Evolutionary conservation across 2,113 vertebrate species (phyloP), one percentile per base, ranked within the genome.

Genomic region (Microcebus griseorufus): DNA sequence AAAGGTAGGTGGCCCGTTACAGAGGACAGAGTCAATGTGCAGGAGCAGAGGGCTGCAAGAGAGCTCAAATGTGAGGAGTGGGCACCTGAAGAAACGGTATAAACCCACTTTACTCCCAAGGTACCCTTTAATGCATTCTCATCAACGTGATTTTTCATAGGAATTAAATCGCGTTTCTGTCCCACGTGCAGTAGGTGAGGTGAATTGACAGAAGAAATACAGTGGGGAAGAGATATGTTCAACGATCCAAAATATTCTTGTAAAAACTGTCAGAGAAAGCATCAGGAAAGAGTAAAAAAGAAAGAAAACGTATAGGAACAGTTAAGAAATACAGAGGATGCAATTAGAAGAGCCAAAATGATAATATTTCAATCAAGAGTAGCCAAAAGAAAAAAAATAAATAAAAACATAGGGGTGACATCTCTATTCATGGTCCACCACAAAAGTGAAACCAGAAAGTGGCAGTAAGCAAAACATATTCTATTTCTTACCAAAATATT

Each of bases 1-100:
- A 99, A 99, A 99, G 99, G 99, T 99, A 98, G 60, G 94, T 83
- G 55, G 11, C 45, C 64, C 1, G 69, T 23, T 58, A 0, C 32
- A 58, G 62, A 20, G 51, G 45, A 32, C 69, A 82, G n/a, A 25
- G 58, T 2, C 17, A 5, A 22, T 12, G n/a, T 9, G 29, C 42
- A 72, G 67, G 53, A 27, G 22, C 62, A 76, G n/a, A 70, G 27
- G 42, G 18, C 39, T 11, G 13, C 25, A 37, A 6, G 23, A 37
- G 45, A 20, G 18, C 39, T 45, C 10, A 1, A 69, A 10, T 4
- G 0, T 2, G 70, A 51, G 42, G 45, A 45, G 37, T 1, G 4
- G 5, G 10, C 42, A 32, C 0, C 48, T 29, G 6, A 22, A 42
- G 39, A 60, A 25, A 10, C 23, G 64, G 12, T 6, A 1, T 10